These are phyloP conservation scores for Somateria mollissima DNA, from an alignment of 2,797 vertebrate genomes.

Conservation along the genomic window DNA sequence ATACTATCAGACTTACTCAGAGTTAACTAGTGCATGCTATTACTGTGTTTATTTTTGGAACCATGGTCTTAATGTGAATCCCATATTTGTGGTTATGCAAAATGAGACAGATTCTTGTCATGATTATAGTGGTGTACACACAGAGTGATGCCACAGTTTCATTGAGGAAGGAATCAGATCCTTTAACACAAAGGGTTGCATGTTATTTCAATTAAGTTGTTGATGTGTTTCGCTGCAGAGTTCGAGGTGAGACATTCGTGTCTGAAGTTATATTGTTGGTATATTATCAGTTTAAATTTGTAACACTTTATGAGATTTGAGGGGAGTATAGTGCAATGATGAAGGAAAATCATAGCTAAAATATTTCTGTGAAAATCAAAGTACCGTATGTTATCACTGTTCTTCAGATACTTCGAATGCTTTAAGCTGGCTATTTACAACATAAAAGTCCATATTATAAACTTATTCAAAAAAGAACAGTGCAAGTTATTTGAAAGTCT, in stretches of 20 bases:
- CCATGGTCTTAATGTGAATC: constrained; percentile 15
- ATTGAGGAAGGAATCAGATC: constrained; percentile 10
- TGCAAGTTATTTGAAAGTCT: neutral
- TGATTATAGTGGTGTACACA: neutral
- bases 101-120: constrained; percentile 35
- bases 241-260: neutral
- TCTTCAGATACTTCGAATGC: neutral
- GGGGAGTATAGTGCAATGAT: neutral
- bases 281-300: neutral
- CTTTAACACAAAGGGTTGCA: neutral
- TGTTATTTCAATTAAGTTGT: constrained; percentile 21
- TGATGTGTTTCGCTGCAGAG: neutral
- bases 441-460: neutral
- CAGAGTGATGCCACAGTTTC: constrained; percentile 26
- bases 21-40: neutral
- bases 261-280: neutral
- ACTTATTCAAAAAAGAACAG: neutral
- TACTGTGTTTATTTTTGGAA: constrained; percentile 24
- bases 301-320: neutral
- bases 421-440: neutral
- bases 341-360: neutral
- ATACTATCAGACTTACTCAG: neutral
- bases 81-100: constrained; percentile 17
- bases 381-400: neutral
- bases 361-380: neutral